Conservation (phyloP, 2,888 invertebrate genomes). For the Bursaphelenchus okinawaensis region DNA sequence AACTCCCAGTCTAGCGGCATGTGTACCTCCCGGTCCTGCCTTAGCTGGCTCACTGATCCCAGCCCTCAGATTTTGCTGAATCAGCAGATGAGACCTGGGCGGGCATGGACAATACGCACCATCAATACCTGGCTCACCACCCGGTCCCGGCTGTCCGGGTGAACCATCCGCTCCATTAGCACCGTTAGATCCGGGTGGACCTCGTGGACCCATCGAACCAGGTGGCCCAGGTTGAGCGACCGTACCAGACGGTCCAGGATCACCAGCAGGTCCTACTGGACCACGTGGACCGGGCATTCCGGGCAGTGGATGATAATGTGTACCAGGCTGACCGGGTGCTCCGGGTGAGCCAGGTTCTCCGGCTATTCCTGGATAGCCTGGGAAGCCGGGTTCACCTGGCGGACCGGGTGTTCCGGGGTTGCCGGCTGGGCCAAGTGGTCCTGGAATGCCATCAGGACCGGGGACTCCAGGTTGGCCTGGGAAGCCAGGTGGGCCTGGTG, state of each 20-base stretch:
- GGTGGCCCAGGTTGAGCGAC: background rate
- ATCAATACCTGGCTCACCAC: constrained; percentile 8
- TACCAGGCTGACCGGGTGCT: constrained; percentile 11
- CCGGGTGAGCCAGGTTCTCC: constrained; percentile 5
- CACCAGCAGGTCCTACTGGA: background rate
- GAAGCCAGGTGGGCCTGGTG: background rate
- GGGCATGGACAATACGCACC: background rate
- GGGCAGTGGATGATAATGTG: constrained; percentile 12
- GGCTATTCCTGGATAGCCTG: background rate
- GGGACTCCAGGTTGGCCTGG: background rate
- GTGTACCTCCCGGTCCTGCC: too few relatives aligned
- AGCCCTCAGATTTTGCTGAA: background rate
- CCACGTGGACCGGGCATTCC: background rate
- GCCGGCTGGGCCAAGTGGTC: constrained; percentile 11
- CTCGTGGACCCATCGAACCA: background rate
- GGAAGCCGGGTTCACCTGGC: background rate
- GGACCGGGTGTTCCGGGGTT: constrained; percentile 28
- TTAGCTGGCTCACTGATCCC: too few relatives aligned
- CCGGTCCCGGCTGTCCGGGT: constrained; percentile 25
- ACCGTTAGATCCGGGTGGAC: background rate
- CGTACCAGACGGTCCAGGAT: background rate
- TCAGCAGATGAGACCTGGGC: background rate
- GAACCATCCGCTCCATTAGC: constrained; percentile 10
- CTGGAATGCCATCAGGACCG: background rate
- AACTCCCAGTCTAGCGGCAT: too few relatives aligned